phyloP scores from a whole-genome alignment of 2,113 vertebrate genomes.

The Acrocephalus kingi region DNA sequence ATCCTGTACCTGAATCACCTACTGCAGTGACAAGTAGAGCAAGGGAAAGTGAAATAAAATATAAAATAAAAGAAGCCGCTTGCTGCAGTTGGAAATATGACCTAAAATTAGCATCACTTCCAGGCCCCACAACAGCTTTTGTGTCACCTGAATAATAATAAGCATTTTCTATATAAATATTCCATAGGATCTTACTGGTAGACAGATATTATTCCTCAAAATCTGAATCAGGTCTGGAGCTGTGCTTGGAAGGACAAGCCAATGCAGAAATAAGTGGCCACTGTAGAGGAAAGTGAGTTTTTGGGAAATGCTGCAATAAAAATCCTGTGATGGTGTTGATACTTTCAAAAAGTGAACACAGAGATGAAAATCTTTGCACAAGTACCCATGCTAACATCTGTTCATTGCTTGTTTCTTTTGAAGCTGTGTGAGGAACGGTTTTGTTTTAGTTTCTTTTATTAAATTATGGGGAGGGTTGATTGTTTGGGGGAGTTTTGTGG shows the following conservation, averaged over 20 bases:
- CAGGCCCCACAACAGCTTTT: background rate
- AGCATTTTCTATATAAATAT: background rate
- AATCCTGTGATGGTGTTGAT: background rate
- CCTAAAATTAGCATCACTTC: background rate
- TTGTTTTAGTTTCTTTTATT: background rate
- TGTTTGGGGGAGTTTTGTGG: background rate
- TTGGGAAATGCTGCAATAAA: background rate
- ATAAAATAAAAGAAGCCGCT: background rate
- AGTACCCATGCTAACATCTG: too few species aligned
- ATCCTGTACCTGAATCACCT: background rate
- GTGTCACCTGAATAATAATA: background rate
- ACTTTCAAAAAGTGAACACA: background rate
- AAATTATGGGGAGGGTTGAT: background rate
- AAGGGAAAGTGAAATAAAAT: slow-evolving; percentile 1
- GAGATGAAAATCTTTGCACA: background rate
- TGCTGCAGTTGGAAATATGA: background rate
- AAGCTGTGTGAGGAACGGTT: background rate
- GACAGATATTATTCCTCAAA: background rate
- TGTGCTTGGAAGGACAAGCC: background rate
- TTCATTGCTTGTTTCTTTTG: background rate
- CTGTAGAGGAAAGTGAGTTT: background rate
- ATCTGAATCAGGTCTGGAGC: background rate
- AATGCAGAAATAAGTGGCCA: background rate
- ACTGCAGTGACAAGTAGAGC: background rate
- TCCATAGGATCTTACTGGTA: background rate